phyloP scores from a whole-genome alignment of 92 coral and sea anemone genomes.

The Epizoanthus scotinus region DNA sequence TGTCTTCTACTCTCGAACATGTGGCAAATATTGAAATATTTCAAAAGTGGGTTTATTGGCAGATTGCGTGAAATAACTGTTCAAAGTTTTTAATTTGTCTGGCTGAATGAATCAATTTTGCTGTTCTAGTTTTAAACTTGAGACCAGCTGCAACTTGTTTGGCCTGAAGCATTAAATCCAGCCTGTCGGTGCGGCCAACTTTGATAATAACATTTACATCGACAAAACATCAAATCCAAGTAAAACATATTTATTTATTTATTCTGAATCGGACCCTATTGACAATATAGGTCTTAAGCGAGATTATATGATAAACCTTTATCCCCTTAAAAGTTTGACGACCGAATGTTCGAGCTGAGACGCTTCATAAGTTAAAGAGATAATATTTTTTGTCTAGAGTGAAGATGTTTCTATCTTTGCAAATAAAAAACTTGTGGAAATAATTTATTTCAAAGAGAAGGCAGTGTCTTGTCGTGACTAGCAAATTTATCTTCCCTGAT shows the following conservation, averaged over 20 bases:
- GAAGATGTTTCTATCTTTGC: background rate
- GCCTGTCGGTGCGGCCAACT: background rate
- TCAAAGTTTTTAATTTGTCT: background rate
- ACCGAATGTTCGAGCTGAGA: background rate
- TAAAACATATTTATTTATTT: background rate
- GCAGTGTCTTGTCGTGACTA: background rate
- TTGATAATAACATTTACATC: background rate
- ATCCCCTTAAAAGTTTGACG: background rate
- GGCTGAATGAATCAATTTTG: background rate
- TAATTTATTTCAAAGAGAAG: background rate
- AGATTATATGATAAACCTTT: background rate
- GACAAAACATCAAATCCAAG: background rate
- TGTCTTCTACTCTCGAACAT: constrained; percentile 18
- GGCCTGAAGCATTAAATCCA: background rate
- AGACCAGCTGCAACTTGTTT: constrained; percentile 19
- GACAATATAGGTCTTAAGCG: background rate
- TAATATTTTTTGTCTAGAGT: background rate
- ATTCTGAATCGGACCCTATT: background rate
- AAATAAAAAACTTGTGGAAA: background rate
- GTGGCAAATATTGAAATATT: background rate
- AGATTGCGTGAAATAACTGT: constrained; percentile 4
- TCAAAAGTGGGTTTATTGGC: background rate
- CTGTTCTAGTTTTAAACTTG: background rate
- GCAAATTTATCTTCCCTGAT: background rate
- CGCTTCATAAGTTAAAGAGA: background rate